Evolutionary conservation across 2,888 invertebrate species (phyloP), one percentile per base, ranked within the genome.

Genomic region (Hemicrepidius hirtus): DNA sequence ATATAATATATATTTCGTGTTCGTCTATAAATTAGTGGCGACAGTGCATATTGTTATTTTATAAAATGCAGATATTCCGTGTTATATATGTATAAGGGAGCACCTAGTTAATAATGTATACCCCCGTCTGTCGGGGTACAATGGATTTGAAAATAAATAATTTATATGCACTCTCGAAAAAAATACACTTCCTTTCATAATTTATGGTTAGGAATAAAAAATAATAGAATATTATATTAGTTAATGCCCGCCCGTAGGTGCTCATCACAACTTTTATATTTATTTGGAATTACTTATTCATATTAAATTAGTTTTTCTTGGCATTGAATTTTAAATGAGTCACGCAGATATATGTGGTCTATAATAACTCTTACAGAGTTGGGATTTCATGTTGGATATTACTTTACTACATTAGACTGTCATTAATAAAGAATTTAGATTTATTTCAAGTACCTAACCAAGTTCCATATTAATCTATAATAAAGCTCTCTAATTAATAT

Each of bases 211-310:
- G 81, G 80, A 84, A 85, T 85, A 85, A 85, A 85, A 85, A 85
- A 85, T 85, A 85, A 85, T 85, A 86, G 86, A 86, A 86, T 86
- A 86, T 85, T 86, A 86, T 86, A 86, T 86, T 85, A 86, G 85
- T 85, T 84, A 84, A 85, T 85, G 81, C 83, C 82, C 82, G 83
- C 80, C 80, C 74, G 76, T 75, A 78, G 72, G 76, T 75, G 79
- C 78, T 80, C 82, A 80, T 81, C 80, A 79, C 71, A 80, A 81
- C 82, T 83, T 84, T 85, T 84, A 85, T 85, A 85, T 86, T 85
- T 86, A 86, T 86, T 85, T 84, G 84, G 81, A 83, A 85, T 86
- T 85, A 86, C 84, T 86, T 85, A 86, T 86, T 86, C 85, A 86
- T 85, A 84, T 86, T 85, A 85, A 86, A 86, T 86, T 86, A 86